Evolutionary conservation across 2,113 vertebrate species (phyloP).

Genomic region (Pterocles orientalis): DNA sequence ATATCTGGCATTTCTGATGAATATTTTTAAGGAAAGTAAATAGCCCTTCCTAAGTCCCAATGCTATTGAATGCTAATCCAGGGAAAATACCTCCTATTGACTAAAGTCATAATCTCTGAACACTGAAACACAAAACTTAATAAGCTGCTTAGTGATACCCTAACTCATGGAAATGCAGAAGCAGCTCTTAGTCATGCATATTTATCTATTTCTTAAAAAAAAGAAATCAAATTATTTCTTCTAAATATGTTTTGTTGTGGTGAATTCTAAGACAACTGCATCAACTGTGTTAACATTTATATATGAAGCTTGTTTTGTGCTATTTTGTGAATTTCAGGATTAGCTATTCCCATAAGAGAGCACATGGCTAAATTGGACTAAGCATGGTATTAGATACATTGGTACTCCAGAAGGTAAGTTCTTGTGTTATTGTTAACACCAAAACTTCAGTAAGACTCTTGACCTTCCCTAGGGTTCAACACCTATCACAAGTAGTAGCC

Average conservation of each 20-base stretch:
- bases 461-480: neutral
- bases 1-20: neutral
- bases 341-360: neutral
- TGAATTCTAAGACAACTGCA: neutral
- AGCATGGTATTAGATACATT: neutral
- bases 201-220: neutral
- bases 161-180: neutral
- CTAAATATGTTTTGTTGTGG: rapidly evolving
- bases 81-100: neutral
- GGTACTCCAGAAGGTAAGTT: neutral
- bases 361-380: rapidly evolving
- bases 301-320: neutral
- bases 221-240: neutral
- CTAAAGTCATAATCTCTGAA: neutral
- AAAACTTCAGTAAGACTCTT: neutral
- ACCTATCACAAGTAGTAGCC: neutral
- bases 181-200: rapidly evolving
- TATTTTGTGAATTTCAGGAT: neutral
- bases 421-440: neutral
- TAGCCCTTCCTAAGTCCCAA: neutral
- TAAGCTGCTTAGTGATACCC: neutral
- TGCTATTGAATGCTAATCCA: neutral
- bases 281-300: neutral
- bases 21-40: neutral
- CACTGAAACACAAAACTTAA: neutral